Evolutionary conservation across 2,888 invertebrate genomes (phyloP), one percentile per base, ranked within the genome.

Genomic region (Gisinianus flammeolus): DNA sequence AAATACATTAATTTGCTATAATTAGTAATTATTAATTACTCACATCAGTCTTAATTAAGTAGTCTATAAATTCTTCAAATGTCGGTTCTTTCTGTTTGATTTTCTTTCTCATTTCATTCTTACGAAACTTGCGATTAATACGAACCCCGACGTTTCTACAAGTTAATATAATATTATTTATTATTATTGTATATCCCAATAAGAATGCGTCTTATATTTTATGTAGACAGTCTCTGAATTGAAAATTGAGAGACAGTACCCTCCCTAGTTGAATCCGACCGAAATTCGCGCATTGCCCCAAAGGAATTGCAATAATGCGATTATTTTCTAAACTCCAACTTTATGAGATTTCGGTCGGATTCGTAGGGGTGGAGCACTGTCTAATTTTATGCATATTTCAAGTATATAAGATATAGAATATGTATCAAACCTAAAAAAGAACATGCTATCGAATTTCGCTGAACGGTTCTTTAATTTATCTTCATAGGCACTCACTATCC

Each of bases 21-120:
- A 26, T 12, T 16, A 28, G 5, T 26, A 6, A 12, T 12, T 19
- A 30, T 26, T 0, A 28, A 33, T 1, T 56, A 30, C 74, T 80
- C 78, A 83, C 84, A 76, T 84, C 76, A 5, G 81, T 83, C 8
- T 82, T 24, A 22, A 84, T 66, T 6, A 84, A 35, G 71, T 83
- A 84, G 4, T 83, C 81, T 10, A 84, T 62, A 71, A 84, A 84
- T 68, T 84, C 84, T 62, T 76, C 75, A 72, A 84, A 84, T 0
- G 81, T 83, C 26, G 84, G 84, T 58, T 84, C 84, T 68, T 81
- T 82, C 33, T 82, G 76, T 26, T 83, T 82, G 0, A 44, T 6
- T 10, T 22, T 22, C 0, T 73, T 73, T 28, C 16, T 26, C 1
- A 12, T 26, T 24, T 70, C 26, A 6, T 26, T 35, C 16, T 10